Percentiles rank a stretch among this genome's conserved stretches.
Evolutionary conservation across 2,888 invertebrate genomes (phyloP).

Genomic region (Sarcophaga carnaria): DNA sequence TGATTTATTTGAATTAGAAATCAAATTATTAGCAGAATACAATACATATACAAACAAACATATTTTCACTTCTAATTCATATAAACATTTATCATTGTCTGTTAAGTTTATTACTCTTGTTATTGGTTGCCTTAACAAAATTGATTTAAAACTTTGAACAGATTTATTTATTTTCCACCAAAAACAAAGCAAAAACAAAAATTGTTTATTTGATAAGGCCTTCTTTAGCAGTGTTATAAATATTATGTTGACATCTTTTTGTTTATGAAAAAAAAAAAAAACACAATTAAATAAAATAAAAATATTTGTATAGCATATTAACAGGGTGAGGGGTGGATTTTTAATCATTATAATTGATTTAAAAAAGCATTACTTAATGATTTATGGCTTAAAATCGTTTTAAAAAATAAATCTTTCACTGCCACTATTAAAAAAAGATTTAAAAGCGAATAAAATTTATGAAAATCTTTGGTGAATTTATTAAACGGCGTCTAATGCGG

Average conservation of each 20-base stretch:
- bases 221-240: not conserved
- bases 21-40: not conserved
- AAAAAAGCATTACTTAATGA: too few relatives aligned
- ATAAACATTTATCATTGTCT: conserved; percentile 41
- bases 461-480: too few relatives aligned
- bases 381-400: too few relatives aligned
- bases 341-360: too few relatives aligned
- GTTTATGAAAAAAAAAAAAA: not conserved
- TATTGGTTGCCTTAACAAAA: conserved; percentile 28
- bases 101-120: conserved; percentile 16
- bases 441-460: too few relatives aligned
- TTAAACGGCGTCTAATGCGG: too few relatives aligned
- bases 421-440: too few relatives aligned
- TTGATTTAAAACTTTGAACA: not conserved
- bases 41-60: not conserved
- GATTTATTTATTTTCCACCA: not conserved
- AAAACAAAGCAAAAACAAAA: not conserved
- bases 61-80: not conserved
- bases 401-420: too few relatives aligned
- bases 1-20: not conserved
- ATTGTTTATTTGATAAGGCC: conserved; percentile 5
- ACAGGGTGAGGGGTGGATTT: too few relatives aligned
- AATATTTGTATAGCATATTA: too few relatives aligned
- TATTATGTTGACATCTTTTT: not conserved
- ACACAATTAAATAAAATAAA: too few relatives aligned